Conservation (phyloP, 2,888 invertebrate species). For the Euplexia lucipara region DNA sequence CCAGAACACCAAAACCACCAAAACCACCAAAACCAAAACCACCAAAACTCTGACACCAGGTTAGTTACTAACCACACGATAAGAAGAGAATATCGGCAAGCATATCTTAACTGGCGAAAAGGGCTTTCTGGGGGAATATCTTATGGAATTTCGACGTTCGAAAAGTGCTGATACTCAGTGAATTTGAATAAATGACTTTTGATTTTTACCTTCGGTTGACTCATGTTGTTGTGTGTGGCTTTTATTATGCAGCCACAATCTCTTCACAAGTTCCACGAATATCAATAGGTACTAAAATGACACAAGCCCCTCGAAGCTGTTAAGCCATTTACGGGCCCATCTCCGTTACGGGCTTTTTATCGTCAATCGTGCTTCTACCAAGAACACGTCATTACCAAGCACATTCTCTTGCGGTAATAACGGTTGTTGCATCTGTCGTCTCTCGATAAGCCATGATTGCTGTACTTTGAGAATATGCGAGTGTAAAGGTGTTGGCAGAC, state of each 20-base stretch:
- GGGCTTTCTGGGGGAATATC: too few species aligned
- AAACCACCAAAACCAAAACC: too few species aligned
- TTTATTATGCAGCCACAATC: not conserved
- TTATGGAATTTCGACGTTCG: too few species aligned
- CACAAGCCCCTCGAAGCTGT: not conserved
- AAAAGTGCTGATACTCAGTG: too few species aligned
- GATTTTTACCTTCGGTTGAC: too few species aligned
- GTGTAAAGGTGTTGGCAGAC: conserved; percentile 18
- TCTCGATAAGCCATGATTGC: conserved; percentile 29
- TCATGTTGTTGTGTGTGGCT: too few species aligned
- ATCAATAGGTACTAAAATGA: not conserved
- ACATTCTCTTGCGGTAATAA: conserved; percentile 55
- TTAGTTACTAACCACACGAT: too few species aligned
- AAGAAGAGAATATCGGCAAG: too few species aligned
- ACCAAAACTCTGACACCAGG: too few species aligned
- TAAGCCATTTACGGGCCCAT: conserved; percentile 29
- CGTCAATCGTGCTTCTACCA: conserved; percentile 48
- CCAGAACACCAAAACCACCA: too few species aligned
- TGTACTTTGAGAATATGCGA: conserved; percentile 25
- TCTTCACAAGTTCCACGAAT: not conserved
- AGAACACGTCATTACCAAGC: conserved; percentile 54
- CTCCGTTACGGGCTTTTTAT: conserved; percentile 52
- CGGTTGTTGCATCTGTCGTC: conserved; percentile 45
- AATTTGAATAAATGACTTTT: too few species aligned
- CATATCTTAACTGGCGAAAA: too few species aligned